phyloP scores from a whole-genome alignment of 2,888 invertebrate genomes.

The Sphaerophoria taeniata region DNA sequence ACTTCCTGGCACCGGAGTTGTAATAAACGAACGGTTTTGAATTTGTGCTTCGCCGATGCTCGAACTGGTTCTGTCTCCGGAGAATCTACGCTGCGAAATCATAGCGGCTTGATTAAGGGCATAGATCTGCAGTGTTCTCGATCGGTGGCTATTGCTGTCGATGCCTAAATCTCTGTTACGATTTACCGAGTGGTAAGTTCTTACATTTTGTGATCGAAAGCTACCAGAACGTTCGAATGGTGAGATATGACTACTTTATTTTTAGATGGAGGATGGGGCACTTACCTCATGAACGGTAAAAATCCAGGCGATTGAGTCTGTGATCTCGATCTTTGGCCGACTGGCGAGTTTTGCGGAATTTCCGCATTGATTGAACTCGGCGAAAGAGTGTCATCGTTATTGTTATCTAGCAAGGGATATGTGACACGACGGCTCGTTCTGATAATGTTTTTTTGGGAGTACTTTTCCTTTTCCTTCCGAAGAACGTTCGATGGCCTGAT shows the following conservation, averaged over 20 bases:
- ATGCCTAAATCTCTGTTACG: constrained; percentile 95
- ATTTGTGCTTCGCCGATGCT: constrained; percentile 83
- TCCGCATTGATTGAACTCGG: constrained; percentile 81
- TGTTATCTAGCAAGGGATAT: constrained; percentile 78
- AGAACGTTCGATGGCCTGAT: constrained; percentile 92
- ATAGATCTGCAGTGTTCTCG: constrained; percentile 92
- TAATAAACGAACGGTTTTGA: constrained; percentile 82
- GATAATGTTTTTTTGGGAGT: constrained; percentile 77
- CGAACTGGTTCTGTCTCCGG: constrained; percentile 95
- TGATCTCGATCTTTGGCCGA: constrained; percentile 81
- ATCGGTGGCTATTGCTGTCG: constrained; percentile 91
- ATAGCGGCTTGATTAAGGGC: constrained; percentile 88
- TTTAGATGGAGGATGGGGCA: constrained; percentile 89
- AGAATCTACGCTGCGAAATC: constrained; percentile 91
- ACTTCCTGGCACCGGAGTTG: constrained; percentile 78
- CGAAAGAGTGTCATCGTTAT: constrained; percentile 78
- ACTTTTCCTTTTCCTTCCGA: constrained; percentile 87
- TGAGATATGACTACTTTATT: constrained; percentile 88
- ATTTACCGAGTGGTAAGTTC: constrained; percentile 88
- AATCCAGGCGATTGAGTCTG: constrained; percentile 82
- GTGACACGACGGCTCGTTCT: constrained; percentile 79
- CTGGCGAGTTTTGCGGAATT: constrained; percentile 82
- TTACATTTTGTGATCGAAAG: constrained; percentile 88
- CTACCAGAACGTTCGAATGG: constrained; percentile 89
- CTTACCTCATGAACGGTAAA: constrained; percentile 84